A percentile compares a stretch with the other conserved stretches of the same genome.
phyloP scores from a whole-genome alignment of 2,113 vertebrate species.

The Pedetes capensis region DNA sequence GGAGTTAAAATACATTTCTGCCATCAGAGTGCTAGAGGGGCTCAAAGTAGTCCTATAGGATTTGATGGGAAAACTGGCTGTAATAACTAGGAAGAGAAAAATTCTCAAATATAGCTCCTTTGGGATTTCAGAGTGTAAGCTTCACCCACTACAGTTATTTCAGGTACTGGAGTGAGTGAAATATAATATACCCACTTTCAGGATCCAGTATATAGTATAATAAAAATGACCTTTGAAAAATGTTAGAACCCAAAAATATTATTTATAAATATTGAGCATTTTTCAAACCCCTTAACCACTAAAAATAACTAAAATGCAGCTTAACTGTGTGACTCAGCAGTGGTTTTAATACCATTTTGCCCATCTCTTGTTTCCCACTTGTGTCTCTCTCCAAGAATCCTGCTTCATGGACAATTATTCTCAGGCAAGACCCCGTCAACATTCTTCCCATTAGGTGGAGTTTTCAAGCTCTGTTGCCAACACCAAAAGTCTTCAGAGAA shows the following conservation, averaged over 20 bases:
- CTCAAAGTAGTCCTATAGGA: slow-evolving; percentile 60
- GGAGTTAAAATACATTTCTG: slow-evolving; percentile 77
- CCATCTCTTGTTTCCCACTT: background rate
- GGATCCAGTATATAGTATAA: background rate
- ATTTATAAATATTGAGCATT: slow-evolving; percentile 59
- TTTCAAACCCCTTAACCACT: slow-evolving; percentile 42
- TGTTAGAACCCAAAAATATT: slow-evolving; percentile 37
- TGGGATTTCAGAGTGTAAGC: slow-evolving; percentile 17
- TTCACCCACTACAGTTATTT: slow-evolving; percentile 57
- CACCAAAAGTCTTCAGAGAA: background rate
- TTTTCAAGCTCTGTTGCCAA: background rate
- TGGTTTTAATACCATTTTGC: background rate
- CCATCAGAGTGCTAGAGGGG: slow-evolving; percentile 13
- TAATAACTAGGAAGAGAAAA: slow-evolving; percentile 69
- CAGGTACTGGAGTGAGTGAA: slow-evolving; percentile 51
- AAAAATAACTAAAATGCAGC: slow-evolving; percentile 45
- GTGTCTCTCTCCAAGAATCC: background rate
- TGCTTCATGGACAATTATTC: background rate
- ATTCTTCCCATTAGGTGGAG: background rate
- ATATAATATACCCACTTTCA: slow-evolving; percentile 20
- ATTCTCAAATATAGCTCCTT: slow-evolving; percentile 49
- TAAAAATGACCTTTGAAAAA: slow-evolving; percentile 56
- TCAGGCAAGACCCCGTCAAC: background rate
- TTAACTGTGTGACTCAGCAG: background rate
- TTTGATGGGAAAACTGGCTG: slow-evolving; percentile 69